Conservation (phyloP, 2,113 vertebrate genomes). For the Nesoenas mayeri region DNA sequence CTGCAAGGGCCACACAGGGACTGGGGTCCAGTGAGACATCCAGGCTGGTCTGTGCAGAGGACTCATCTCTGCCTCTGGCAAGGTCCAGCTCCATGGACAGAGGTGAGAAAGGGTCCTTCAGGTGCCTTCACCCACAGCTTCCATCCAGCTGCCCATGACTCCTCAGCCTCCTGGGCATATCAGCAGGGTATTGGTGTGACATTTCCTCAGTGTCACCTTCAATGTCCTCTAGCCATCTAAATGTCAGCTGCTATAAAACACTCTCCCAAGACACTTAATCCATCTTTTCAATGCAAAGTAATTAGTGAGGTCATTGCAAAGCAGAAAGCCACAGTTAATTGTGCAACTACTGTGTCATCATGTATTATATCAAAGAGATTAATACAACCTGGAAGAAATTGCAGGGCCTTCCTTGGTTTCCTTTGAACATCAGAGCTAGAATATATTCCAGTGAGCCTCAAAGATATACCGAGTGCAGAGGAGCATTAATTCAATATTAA, state of each 20-base stretch:
- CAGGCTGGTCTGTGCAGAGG: too few relatives aligned
- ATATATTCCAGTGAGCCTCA: not conserved
- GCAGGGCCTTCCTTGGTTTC: not conserved
- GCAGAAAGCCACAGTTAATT: conserved; percentile 6
- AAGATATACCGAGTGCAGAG: not conserved
- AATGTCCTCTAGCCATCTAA: not conserved
- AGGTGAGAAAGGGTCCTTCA: not conserved
- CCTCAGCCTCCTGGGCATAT: not conserved
- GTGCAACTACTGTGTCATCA: not conserved
- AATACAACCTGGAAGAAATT: not conserved
- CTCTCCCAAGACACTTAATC: not conserved
- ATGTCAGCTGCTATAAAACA: not conserved
- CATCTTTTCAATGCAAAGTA: not conserved
- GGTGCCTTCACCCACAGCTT: not conserved
- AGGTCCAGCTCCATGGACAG: not conserved
- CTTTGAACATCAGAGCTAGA: not conserved
- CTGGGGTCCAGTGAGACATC: not conserved
- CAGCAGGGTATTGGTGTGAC: not conserved
- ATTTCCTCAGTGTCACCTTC: not conserved
- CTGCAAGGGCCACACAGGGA: rapidly evolving
- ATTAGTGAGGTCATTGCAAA: not conserved
- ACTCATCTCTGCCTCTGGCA: not conserved
- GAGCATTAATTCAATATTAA: not conserved
- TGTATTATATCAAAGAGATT: not conserved
- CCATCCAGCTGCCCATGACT: not conserved